These are phyloP conservation scores for Collichthys lucidus DNA, from an alignment of 2,113 vertebrate genomes.

Conservation along the genomic window DNA sequence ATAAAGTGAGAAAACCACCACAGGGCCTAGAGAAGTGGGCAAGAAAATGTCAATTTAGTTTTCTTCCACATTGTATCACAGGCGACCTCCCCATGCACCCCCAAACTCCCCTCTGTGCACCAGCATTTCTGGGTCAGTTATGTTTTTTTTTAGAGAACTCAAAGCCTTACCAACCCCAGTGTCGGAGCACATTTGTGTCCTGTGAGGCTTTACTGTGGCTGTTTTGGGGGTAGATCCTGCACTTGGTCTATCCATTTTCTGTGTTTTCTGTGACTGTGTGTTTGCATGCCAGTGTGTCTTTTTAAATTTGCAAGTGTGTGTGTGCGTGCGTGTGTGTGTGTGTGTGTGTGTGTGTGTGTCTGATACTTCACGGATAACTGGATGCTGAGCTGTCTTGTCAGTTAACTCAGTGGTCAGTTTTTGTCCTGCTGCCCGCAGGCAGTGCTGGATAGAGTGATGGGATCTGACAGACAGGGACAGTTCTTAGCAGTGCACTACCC, in stretches of 20 bases:
- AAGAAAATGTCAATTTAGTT: conserved; percentile 64
- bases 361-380: conserved; percentile 52
- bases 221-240: conserved; percentile 41
- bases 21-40: conserved; percentile 42
- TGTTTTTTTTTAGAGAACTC: conserved; percentile 78
- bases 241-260: conserved; percentile 49
- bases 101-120: conserved; percentile 38
- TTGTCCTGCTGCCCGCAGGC: conserved; percentile 68
- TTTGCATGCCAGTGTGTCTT: conserved; percentile 45
- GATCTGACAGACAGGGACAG: conserved; percentile 76
- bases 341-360: conserved; percentile 19
- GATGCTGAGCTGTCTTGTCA: conserved; percentile 81
- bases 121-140: conserved; percentile 82
- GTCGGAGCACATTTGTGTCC: conserved; percentile 79
- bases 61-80: conserved; percentile 62
- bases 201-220: conserved; percentile 42
- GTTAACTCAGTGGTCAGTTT: conserved; percentile 83
- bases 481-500: conserved; percentile 66
- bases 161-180: conserved; percentile 66
- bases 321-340: conserved; percentile 6
- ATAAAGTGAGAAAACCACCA: conserved; percentile 27
- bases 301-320: conserved; percentile 33
- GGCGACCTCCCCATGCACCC: conserved; percentile 37
- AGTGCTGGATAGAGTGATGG: conserved; percentile 64
- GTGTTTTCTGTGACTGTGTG: conserved; percentile 19